Base-by-base conservation (phyloP, 1,140 invertebrate genomes). In the Battus philenor region DNA sequence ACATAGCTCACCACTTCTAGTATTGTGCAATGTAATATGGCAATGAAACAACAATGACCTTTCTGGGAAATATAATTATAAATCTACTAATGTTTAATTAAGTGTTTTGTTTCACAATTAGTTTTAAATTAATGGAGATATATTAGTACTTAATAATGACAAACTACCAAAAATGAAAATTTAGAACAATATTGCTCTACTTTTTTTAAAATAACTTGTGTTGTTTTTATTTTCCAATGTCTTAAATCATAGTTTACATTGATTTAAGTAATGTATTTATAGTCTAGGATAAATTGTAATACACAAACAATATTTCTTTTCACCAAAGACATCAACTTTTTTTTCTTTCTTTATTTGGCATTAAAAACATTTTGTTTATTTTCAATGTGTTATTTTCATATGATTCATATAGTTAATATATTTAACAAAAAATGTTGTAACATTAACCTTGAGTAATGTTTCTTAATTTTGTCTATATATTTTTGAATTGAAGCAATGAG, bases 141-240 rank as follows among this genome's bases (percentile, higher is more conserved):
- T 60, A 68, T 72, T 83, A 80, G 75, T 81, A 83, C 79, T 83
- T 83, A 81, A 77, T 56, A 56, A 65, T 59, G 45, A 73, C 65
- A 65, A 58, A 58, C 68, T 73, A 76, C 74, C 72, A 78, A 81
- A 81, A 70, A 70, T 58, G 44, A 59, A 65, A 72, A 65, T 63
- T 67, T 67, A 68, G 67, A 78, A 76, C 63, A 72, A 80, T 71
- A 62, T 71, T 73, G 59, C 15, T 58, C 50, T 68, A 68, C 61
- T 59, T 58, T 68, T 64, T 59, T 44, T 65, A 51, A 55, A 43
- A 43, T 54, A 61, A 55, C 56, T 61, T 73, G 50, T 70, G 52
- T 70, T 70, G 44, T 61, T 61, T 76, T 73, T 68, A 59, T 70
- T 68, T 20, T 11, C 41, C 55, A 54, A 9, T 1, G n/a, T 1